These are phyloP conservation scores for Leucoptera coffeella DNA, from an alignment of 2,888 invertebrate genomes.

Conservation along the genomic window DNA sequence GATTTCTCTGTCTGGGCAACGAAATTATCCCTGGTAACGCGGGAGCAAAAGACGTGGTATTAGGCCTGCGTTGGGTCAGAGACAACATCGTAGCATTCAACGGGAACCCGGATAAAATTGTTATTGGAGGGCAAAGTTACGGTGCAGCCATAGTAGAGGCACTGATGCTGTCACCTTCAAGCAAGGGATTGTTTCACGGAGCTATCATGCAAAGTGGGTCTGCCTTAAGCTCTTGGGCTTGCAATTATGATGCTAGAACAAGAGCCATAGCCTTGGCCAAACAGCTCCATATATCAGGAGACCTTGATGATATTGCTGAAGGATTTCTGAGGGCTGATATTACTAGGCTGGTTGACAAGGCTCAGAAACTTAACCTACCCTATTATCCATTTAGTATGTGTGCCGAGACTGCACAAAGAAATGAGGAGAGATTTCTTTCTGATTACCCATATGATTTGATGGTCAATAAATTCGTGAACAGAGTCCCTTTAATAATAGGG, in stretches of 20 bases:
- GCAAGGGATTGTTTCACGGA: slow-evolving; percentile 23
- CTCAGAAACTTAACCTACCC: slow-evolving; percentile 16
- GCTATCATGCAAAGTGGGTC: slow-evolving; percentile 35
- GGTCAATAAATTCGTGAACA: slow-evolving; percentile 11
- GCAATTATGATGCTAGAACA: slow-evolving; percentile 26
- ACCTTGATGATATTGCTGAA: slow-evolving; percentile 6
- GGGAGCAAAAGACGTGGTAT: slow-evolving; percentile 27
- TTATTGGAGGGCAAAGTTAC: slow-evolving; percentile 28
- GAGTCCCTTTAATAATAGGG: slow-evolving; percentile 30
- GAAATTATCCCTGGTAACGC: slow-evolving; percentile 32
- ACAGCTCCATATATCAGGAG: slow-evolving; percentile 10
- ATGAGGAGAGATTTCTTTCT: slow-evolving; percentile 21
- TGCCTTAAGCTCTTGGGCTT: slow-evolving; percentile 28
- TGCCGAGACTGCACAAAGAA: slow-evolving; percentile 20
- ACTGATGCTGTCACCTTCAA: slow-evolving; percentile 18
- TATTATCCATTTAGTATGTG: slow-evolving; percentile 35
- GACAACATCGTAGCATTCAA: slow-evolving; percentile 37
- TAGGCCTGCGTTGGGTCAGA: slow-evolving; percentile 30
- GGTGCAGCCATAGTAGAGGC: slow-evolving; percentile 35
- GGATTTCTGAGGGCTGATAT: slow-evolving; percentile 12
- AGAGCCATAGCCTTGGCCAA: slow-evolving; percentile 15
- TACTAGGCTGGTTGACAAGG: slow-evolving; percentile 14
- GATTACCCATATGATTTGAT: slow-evolving; percentile 20
- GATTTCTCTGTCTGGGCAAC: slow-evolving; percentile 25
- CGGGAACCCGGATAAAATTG: slow-evolving; percentile 27